Evolutionary conservation across 2,113 vertebrate genomes (phyloP), one percentile per base, ranked within the genome.

Genomic region (Furnarius figulus): DNA sequence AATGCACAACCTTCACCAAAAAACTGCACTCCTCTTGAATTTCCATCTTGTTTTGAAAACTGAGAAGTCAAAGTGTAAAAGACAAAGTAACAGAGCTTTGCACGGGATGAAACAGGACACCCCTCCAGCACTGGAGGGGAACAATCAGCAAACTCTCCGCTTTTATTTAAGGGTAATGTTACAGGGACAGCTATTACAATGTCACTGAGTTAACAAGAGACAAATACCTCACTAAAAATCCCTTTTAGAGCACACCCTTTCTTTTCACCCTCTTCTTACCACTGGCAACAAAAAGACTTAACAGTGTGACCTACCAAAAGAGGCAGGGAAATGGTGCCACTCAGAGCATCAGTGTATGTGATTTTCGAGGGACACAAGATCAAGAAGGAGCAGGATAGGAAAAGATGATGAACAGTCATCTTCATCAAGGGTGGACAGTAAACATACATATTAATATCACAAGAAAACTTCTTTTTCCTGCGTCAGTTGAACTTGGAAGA

Each of bases 151-250:
- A 77, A 75, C 42, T 53, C 68, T 71, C 65, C 53, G 80, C 80
- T 78, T 74, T 81, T 86, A 75, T 28, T 74, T 53, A 65, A 59
- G 73, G 80, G 79, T 92, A 81, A 65, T 14, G 81, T 89, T 92
- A 87, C 80, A 78, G 73, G 52, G 47, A 46, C 39, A 31, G 52
- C 91, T 75, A 39, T 58, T 67, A 74, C 44, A 90, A 53, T 39
- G 49, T 78, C 74, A 78, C 68, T 0, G 4, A 83, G 47, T 49
- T 35, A 63, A 90, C 24, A 23, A 3, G 25, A 79, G 28, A 85
- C 84, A 90, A 84, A 78, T 3, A 40, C 8, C 61, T 72, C 80
- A 18, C 18, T 23, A 62, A 78, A 86, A 92, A 71, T 20, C 63
- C 61, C 65, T 93, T 77, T 50, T 4, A 6, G 14, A 68, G 40